Percentiles rank a stretch among this genome's conserved stretches.
These are phyloP conservation scores for Orchestes rusci DNA, from an alignment of 2,888 invertebrate genomes.

Conservation along the genomic window DNA sequence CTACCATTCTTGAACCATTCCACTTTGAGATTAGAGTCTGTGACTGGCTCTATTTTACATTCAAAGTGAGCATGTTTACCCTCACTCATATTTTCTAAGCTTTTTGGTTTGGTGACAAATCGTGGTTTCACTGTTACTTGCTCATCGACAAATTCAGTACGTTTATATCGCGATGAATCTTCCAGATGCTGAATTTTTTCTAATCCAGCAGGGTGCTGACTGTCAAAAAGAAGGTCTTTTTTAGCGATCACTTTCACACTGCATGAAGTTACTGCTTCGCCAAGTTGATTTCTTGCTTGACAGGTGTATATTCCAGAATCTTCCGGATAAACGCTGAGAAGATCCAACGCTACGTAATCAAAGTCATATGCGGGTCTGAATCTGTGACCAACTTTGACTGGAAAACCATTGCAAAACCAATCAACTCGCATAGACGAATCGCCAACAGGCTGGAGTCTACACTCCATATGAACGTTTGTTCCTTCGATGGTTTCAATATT, in stretches of 20 bases:
- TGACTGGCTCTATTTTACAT: slow-evolving; percentile 93
- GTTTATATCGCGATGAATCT: slow-evolving; percentile 78
- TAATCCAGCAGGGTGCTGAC: slow-evolving; percentile 84
- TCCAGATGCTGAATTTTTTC: slow-evolving; percentile 90
- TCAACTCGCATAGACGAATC: slow-evolving; percentile 89
- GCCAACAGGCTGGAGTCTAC: slow-evolving; percentile 82
- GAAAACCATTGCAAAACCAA: slow-evolving; percentile 94
- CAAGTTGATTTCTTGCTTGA: slow-evolving; percentile 88
- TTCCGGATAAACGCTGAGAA: slow-evolving; percentile 93
- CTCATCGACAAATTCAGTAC: slow-evolving; percentile 75
- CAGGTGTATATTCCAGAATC: slow-evolving; percentile 96
- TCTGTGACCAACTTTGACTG: slow-evolving; percentile 86
- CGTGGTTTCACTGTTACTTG: slow-evolving; percentile 74
- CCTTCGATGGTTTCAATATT: slow-evolving; percentile 87
- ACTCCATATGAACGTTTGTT: slow-evolving; percentile 87
- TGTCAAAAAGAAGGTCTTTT: slow-evolving; percentile 79
- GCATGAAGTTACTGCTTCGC: slow-evolving; percentile 90
- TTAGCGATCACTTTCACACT: slow-evolving; percentile 84
- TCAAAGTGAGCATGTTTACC: slow-evolving; percentile 95
- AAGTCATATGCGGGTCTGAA: slow-evolving; percentile 96
- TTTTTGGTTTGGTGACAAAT: slow-evolving; percentile 83
- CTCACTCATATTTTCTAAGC: slow-evolving; percentile 76
- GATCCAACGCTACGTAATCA: slow-evolving; percentile 93
- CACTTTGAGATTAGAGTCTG: slow-evolving; percentile 91
- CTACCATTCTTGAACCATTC: slow-evolving; percentile 96